Evolutionary conservation across 2,888 invertebrate genomes (phyloP), one percentile per base, ranked within the genome.

Genomic region (Pseudoips prasinana): DNA sequence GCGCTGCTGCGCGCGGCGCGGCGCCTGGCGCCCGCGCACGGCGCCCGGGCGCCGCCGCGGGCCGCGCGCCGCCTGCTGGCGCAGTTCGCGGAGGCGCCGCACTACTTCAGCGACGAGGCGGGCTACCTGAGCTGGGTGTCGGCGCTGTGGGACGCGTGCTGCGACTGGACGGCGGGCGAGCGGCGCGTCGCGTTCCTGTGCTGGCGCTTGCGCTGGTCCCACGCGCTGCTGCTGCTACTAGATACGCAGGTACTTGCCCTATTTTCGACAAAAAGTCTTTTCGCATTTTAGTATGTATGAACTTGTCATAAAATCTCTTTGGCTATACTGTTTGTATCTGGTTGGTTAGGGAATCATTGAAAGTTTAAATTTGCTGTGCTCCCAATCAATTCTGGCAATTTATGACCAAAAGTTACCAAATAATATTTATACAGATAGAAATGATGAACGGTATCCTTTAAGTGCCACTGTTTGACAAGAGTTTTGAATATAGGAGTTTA

Each of bases 141-240:
- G 22, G 54, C 64, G 42, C 58, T 75, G 55, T 77, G 75, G 73
- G 73, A 69, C 58, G 83, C 63, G 60, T 48, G 55, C 44, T 67
- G 64, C 58, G 54, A 10, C 31, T 63, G 64, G 63, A 35, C 47
- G 39, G 1, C 32, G 28, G 71, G 64, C 19, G 25, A 17, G 42
- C 40, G 38, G 27, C 69, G 75, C n/a, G 29, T 30, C 24, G 78
- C 75, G 47, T 59, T 82, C 48, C 54, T 73, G 50, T 69, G 77
- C 64, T 83, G 83, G 82, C 71, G 80, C 1, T 64, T 81, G 65
- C 78, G 82, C 45, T 76, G 75, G 78, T 58, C 73, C 64, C 71
- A 71, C 57, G 64, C 76, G 59, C 67, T 71, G 35, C 37, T 53
- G 46, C 43, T 62, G 49, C 58, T 67, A 30, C 38, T 59, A 22